Evolutionary conservation across 2,113 vertebrate genomes (phyloP), one percentile per base, ranked within the genome.

Genomic region (Ictalurus furcatus): DNA sequence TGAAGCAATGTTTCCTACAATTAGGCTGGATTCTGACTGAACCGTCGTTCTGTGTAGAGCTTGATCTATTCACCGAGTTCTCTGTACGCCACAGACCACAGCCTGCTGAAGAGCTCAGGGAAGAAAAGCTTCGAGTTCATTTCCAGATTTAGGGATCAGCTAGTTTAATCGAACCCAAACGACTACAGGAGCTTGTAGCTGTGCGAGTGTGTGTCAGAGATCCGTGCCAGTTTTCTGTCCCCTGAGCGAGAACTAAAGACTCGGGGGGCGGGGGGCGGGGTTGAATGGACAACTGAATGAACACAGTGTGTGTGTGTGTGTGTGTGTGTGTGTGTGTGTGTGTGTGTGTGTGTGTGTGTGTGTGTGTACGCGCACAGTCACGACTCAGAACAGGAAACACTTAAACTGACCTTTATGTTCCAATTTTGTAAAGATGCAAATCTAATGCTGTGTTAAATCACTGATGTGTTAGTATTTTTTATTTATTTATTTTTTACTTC

Each of bases 141-240:
- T 48, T 25, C 40, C 40, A 78, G 74, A 80, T 80, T 80, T 56
- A n/a, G 8, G 78, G 78, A 56, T 80, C 78, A 80, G 78, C 19
- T 30, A 16, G 28, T 79, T 16, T 52, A 54, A 79, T 81, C 78
- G 30, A 28, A 78, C 14, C 74, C 5, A 48, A 78, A 58, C 78
- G 58, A 80, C 48, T 54, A 56, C 48, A 54, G 25, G 76, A 56
- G 78, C 74, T 78, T 25, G 2, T 2, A 78, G 74, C 40, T 52
- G 12, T 28, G 44, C 1, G 44, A 28, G 73, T 44, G 76, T 79
- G 76, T 16, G 76, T 52, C 1, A 52, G 44, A n/a, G 44, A 79
- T 79, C 40, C 4, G 23, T 13, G 44, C 76, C 44, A 80, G 78
- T 1, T 19, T 79, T 80, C 6, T 56, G 28, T 81, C 78, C n/a